Percentiles rank a stretch among this genome's conserved stretches.
Conservation (phyloP, 2,797 vertebrate genomes). For the Fistularia tabacaria region DNA sequence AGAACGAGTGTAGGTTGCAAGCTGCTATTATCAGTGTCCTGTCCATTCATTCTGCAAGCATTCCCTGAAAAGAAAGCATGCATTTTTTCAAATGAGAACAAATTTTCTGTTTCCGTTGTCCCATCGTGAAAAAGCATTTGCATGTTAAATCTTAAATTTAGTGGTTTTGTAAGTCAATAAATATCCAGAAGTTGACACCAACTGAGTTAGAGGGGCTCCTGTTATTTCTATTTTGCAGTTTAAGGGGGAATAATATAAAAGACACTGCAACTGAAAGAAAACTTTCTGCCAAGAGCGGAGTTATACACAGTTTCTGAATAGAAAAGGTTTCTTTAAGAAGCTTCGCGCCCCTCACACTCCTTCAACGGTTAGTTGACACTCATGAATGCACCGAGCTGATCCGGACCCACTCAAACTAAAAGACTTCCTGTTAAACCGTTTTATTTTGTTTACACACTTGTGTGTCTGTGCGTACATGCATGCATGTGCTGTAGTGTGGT, state of each 20-base stretch:
- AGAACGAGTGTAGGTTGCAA: too few species aligned
- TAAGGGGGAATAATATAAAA: constrained; percentile 38
- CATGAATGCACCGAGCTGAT: constrained; percentile 60
- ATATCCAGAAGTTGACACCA: background rate
- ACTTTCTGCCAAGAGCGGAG: constrained; percentile 34
- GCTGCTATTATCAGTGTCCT: too few species aligned
- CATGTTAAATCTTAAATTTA: too few species aligned
- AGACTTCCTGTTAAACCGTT: constrained; percentile 53
- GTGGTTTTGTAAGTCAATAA: too few species aligned
- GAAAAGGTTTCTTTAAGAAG: constrained; percentile 56
- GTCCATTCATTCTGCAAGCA: too few species aligned
- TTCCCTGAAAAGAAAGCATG: too few species aligned
- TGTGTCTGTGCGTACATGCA: constrained; percentile 26
- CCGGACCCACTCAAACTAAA: constrained; percentile 57
- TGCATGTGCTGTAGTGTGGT: constrained; percentile 31
- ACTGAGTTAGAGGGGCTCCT: constrained; percentile 10
- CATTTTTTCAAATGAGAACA: too few species aligned
- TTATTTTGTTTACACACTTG: constrained; percentile 45
- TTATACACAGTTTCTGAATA: constrained; percentile 50
- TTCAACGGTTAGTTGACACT: constrained; percentile 64
- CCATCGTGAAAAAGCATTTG: too few species aligned
- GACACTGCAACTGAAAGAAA: constrained; percentile 52
- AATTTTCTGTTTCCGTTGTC: too few species aligned
- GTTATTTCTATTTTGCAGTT: constrained; percentile 24
- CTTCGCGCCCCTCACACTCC: constrained; percentile 54